A percentile compares a stretch with the other conserved stretches of the same genome.
These are phyloP conservation scores for Branchellion lobata DNA, from an alignment of 2,888 invertebrate species.

Conservation along the genomic window DNA sequence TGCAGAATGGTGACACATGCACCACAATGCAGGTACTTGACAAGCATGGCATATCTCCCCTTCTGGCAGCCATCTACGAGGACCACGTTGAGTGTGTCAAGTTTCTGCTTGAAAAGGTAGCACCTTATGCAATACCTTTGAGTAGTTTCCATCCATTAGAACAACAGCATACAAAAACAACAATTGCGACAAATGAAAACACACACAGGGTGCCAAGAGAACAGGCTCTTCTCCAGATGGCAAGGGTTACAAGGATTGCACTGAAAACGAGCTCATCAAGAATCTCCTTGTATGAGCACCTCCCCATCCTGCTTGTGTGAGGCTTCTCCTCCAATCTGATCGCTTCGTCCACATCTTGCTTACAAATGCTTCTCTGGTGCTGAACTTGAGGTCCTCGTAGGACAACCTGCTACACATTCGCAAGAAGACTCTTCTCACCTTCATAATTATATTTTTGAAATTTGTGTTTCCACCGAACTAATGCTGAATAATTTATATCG, in stretches of 20 bases:
- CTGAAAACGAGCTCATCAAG: conserved; percentile 66
- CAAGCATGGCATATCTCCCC: conserved; percentile 89
- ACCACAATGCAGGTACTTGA: conserved; percentile 73
- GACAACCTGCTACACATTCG: too few relatives aligned
- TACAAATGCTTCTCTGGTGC: too few relatives aligned
- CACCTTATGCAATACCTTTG: not conserved
- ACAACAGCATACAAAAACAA: not conserved
- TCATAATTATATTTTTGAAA: too few relatives aligned
- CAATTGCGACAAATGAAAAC: not conserved
- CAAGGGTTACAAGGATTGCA: conserved; percentile 79
- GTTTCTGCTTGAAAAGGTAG: conserved; percentile 79
- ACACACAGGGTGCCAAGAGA: conserved; percentile 22
- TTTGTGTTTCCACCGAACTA: too few relatives aligned
- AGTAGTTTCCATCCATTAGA: not conserved
- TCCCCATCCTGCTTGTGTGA: too few relatives aligned
- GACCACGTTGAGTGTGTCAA: conserved; percentile 88
- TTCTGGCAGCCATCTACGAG: conserved; percentile 94
- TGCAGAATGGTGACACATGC: not conserved
- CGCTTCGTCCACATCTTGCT: too few relatives aligned
- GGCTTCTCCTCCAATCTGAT: too few relatives aligned
- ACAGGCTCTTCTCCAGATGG: conserved; percentile 75
- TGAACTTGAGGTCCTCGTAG: too few relatives aligned
- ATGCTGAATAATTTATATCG: too few relatives aligned
- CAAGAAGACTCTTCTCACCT: too few relatives aligned
- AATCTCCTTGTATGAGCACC: conserved; percentile 30